Evolutionary conservation across 2,113 vertebrate species (phyloP).

Genomic region (Cyanoderma ruficeps): DNA sequence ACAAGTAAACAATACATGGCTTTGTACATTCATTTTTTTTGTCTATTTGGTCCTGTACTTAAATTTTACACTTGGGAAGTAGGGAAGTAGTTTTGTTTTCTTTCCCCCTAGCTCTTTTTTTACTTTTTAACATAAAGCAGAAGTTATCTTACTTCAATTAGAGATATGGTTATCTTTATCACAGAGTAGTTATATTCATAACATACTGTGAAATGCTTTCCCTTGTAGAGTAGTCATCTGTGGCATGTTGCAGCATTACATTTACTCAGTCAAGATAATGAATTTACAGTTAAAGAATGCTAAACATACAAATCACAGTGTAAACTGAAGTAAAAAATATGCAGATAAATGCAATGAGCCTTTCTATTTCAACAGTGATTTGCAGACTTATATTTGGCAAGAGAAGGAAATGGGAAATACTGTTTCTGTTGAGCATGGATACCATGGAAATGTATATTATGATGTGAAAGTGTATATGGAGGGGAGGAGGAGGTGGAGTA

Average conservation of each 20-base stretch:
- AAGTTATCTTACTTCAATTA: background rate
- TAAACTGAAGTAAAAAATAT: background rate
- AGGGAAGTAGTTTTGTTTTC: background rate
- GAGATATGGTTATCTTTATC: background rate
- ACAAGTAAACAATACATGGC: background rate
- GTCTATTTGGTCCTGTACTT: background rate
- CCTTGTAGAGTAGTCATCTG: background rate
- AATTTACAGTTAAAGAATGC: background rate
- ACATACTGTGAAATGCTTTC: background rate
- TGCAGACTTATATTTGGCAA: background rate
- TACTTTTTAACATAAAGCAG: background rate
- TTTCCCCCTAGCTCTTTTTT: background rate
- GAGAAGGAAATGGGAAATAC: background rate
- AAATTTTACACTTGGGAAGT: background rate
- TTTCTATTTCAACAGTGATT: background rate
- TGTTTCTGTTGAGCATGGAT: background rate
- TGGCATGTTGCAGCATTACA: background rate
- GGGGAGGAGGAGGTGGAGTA: background rate
- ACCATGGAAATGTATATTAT: background rate
- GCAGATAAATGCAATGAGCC: background rate
- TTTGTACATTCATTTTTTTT: background rate
- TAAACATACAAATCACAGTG: background rate
- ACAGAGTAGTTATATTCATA: background rate
- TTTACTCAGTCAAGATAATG: background rate
- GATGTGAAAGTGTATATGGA: background rate